Evolutionary conservation across 2,888 invertebrate species (phyloP), one percentile per base, ranked within the genome.

Genomic region (Megalurothrips usitatus): DNA sequence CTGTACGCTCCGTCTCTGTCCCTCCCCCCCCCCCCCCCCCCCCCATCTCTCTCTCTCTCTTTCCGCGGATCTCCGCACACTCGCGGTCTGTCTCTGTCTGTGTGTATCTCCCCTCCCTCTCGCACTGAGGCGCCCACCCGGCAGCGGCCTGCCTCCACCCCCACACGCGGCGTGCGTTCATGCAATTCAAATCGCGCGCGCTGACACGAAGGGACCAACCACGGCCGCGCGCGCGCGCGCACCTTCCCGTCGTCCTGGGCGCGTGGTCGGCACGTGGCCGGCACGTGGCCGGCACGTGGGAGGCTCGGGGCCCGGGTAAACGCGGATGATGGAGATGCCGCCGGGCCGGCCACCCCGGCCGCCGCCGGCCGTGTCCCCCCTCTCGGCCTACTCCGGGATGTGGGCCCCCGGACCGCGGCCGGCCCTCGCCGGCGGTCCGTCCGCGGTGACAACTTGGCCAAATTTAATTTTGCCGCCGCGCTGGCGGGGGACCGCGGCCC

Each of bases 141-240:
- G 58, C 58, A 11, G 19, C 58, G 58, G 14, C 11, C 58, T 17
- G 58, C 58, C 14, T 6, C 58, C 58, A 17, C 58, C 58, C 58
- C 58, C 58, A 17, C 58, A n/a, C 58, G 6, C 58, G 12, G 6
- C 58, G 9, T 26, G 68, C 68, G 26, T 26, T 75, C 26, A 26
- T 75, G 68, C 23, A 75, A 75, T 75, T 75, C 68, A 75, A 75
- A 75, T 75, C 10, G 68, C 26, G 68, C 68, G 23, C 26, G 26
- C 23, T 26, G 26, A 26, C 58, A 58, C 58, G 17, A 58, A 58
- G 58, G 58, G 17, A 6, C 58, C 58, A 58, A 17, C 58, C 19
- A 17, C 52, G 14, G 52, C 52, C 23, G 1, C 68, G 23, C 68
- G 23, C 23, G 68, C 68, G 11, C 68, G 12, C 23, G 23, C 68